Percentiles rank a stretch among this genome's conserved stretches.
Conservation (phyloP, 2,888 invertebrate species). For the Reticulitermes lucifugus region DNA sequence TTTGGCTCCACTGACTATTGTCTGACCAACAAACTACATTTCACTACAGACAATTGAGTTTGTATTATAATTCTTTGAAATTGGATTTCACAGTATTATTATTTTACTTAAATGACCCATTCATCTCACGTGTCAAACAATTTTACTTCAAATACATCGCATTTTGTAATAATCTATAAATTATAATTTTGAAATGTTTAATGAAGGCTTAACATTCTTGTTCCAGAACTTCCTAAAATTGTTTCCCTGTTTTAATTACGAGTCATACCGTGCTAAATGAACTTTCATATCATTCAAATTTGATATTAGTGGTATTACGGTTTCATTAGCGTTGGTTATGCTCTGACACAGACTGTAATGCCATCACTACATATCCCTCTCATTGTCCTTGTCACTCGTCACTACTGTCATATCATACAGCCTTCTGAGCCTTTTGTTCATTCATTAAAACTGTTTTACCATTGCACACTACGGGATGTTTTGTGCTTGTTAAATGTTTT, state of each 20-base stretch:
- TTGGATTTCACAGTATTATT: not conserved
- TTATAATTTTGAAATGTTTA: conserved; percentile 14
- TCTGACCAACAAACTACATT: not conserved
- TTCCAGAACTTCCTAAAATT: not conserved
- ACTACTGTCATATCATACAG: not conserved
- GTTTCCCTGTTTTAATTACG: conserved; percentile 10
- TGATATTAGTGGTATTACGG: not conserved
- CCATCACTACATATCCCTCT: not conserved
- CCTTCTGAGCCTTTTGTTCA: not conserved
- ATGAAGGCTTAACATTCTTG: not conserved
- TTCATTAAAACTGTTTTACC: too few species aligned
- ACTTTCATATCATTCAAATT: conserved; percentile 9
- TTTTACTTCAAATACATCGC: not conserved
- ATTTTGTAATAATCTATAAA: not conserved
- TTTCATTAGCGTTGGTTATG: not conserved
- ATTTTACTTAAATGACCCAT: not conserved
- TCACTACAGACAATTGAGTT: not conserved
- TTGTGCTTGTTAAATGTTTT: too few species aligned
- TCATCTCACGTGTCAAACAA: not conserved
- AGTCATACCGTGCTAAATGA: not conserved
- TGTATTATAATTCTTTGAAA: not conserved
- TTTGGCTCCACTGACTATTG: not conserved
- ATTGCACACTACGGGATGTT: too few species aligned
- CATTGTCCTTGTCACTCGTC: not conserved
- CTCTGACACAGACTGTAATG: not conserved